Evolutionary conservation across 1,140 invertebrate genomes (phyloP), one percentile per base, ranked within the genome.

Genomic region (Drosophila pachea): DNA sequence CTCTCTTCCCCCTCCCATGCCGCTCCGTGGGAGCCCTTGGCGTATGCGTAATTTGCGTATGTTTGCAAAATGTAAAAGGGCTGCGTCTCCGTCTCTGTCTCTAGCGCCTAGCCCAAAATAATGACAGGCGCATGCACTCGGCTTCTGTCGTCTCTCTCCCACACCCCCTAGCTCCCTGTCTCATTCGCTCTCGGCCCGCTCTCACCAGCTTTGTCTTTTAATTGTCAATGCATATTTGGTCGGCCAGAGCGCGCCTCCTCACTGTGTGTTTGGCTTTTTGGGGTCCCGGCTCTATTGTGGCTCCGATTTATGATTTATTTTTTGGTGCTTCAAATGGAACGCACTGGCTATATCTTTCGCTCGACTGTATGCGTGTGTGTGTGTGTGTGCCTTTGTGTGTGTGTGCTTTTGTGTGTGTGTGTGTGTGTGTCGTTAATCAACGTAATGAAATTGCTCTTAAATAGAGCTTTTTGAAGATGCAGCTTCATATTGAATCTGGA

Each of bases 281-380:
- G 29, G 54, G 47, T 36, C 54, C 59, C 38, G 50, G 54, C 55
- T 52, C 49, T 71, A 82, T 81, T 81, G 78, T 81, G 74, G 55
- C 78, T 75, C 68, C 72, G 61, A 82, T 82, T 82, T 82, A 82
- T 82, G 78, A 82, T 82, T 82, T 82, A 78, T 78, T 83, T 82
- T 79, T 72, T 83, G 48, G 29, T 56, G 45, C 58, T 38, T 73
- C 38, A 61, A 68, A 64, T 68, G 63, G 62, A 50, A 7, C 47
- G 40, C 67, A 56, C 36, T 76, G 56, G 52, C 31, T 33, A 14
- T 35, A 43, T 52, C 11, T 49, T 42, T 29, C 12, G 22, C 22
- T 3, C 22, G 22, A 3, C 22, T 22, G 22, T 22, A 3, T 3
- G 36, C 38, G 36, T 4, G 12, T 35, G 38, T n/a, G 16, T 29